Conservation (phyloP, 2,888 invertebrate genomes). For the Hedychridium roseum region DNA sequence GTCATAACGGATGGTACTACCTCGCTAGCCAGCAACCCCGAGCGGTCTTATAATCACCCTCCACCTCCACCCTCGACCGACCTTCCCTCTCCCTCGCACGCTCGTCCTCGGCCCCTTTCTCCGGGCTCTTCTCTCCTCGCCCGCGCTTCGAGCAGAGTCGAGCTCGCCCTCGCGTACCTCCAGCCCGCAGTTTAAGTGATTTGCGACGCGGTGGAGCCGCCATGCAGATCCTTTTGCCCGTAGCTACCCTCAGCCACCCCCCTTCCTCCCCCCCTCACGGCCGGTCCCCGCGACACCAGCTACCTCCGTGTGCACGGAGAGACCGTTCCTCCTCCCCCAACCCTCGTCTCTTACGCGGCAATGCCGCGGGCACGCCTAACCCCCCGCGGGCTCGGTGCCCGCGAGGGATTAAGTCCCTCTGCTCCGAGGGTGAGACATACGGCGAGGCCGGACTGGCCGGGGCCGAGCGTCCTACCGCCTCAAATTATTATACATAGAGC, state of each 20-base stretch:
- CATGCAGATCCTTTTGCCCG: constrained; percentile 63
- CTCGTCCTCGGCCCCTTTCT: constrained; percentile 32
- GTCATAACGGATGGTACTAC: constrained; percentile 64
- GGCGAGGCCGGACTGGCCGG: background rate
- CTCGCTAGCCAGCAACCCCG: constrained; percentile 62
- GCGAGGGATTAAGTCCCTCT: constrained; percentile 50
- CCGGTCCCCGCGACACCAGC: constrained; percentile 17
- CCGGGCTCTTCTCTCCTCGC: constrained; percentile 31
- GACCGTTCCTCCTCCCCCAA: constrained; percentile 33
- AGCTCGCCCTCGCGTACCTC: constrained; percentile 53
- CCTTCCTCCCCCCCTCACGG: constrained; percentile 11
- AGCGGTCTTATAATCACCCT: constrained; percentile 64
- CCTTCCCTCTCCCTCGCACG: constrained; percentile 24
- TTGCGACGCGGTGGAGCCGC: constrained; percentile 63
- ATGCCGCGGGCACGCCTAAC: constrained; percentile 48
- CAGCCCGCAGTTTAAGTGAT: constrained; percentile 63
- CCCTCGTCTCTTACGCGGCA: constrained; percentile 33
- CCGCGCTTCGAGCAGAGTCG: constrained; percentile 39
- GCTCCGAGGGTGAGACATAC: constrained; percentile 1
- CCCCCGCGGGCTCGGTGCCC: constrained; percentile 45
- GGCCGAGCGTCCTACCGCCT: constrained; percentile 21
- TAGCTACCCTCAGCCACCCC: constrained; percentile 42
- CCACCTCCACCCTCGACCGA: constrained; percentile 41
- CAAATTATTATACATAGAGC: constrained; percentile 56
- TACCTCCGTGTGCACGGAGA: no score